Conservation (phyloP, 2,888 invertebrate species). For the Aphelenchoides bicaudatus region DNA sequence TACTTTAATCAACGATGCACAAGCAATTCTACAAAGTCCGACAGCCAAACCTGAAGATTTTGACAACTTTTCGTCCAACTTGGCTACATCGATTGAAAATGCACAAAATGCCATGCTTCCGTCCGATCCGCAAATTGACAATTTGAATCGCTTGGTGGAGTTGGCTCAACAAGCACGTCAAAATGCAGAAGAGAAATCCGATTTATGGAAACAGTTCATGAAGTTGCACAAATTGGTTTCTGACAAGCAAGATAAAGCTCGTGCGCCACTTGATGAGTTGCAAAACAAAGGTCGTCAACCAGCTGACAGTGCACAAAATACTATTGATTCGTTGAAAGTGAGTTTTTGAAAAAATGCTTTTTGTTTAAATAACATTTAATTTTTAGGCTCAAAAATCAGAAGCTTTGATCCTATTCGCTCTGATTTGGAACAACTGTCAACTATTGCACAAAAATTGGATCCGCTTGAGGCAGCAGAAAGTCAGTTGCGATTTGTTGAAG, state of each 20-base stretch:
- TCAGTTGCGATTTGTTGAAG: conserved; percentile 25
- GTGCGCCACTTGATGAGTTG: background rate
- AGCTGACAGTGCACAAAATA: background rate
- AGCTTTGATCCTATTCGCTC: conserved; percentile 5
- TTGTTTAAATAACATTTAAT: background rate
- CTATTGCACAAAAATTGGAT: conserved; percentile 18
- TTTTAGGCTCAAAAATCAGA: too few relatives aligned
- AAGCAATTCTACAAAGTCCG: background rate
- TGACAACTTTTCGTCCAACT: background rate
- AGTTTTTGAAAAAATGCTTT: background rate
- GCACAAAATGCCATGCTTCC: conserved; percentile 17
- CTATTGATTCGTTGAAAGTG: background rate
- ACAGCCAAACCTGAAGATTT: conserved; percentile 6
- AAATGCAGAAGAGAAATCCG: conserved; percentile 1
- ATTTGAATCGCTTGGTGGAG: conserved; percentile 17
- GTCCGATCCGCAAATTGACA: conserved; percentile 2
- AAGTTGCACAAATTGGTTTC: background rate
- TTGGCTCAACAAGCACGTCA: conserved; percentile 7
- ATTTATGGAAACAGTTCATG: conserved; percentile 11
- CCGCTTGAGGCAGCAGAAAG: conserved; percentile 23
- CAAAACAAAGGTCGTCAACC: too few relatives aligned
- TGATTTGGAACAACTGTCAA: conserved; percentile 5
- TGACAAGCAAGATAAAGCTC: conserved; percentile 10
- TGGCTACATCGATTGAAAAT: conserved; percentile 7
- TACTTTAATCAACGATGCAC: background rate